A percentile compares a stretch with the other conserved stretches of the same genome.
phyloP scores from a whole-genome alignment of 2,113 vertebrate genomes.

The Paracanthobrama guichenoti region DNA sequence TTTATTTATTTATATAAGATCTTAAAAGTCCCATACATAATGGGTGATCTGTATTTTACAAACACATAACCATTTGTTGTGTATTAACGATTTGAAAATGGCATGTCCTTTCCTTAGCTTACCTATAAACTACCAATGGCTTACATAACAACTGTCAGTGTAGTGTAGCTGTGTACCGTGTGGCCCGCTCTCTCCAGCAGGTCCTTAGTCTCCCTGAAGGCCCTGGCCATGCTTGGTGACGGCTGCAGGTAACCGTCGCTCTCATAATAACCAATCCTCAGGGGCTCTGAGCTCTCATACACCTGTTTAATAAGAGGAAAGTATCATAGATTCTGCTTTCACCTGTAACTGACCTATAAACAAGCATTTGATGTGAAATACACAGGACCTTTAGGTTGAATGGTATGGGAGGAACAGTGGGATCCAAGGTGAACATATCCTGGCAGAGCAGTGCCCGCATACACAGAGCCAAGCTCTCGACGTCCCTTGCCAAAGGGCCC shows the following conservation, averaged over 20 bases:
- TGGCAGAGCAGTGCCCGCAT: conserved; percentile 86
- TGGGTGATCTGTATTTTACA: too few species aligned
- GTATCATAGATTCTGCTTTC: not conserved
- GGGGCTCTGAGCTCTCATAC: conserved; percentile 78
- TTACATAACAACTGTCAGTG: not conserved
- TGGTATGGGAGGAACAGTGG: conserved; percentile 83
- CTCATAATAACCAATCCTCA: conserved; percentile 88
- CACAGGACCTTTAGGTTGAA: conserved; percentile 78
- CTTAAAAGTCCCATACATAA: not conserved
- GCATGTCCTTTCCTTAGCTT: not conserved
- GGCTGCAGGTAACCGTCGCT: conserved; percentile 75
- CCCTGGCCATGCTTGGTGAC: conserved; percentile 83
- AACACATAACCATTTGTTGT: not conserved
- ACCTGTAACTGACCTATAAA: not conserved
- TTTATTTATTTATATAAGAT: too few species aligned
- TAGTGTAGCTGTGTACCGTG: conserved; percentile 71
- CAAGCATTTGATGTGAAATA: too few species aligned
- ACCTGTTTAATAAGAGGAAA: conserved; percentile 67
- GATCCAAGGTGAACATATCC: conserved; percentile 88
- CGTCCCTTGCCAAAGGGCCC: conserved; percentile 85
- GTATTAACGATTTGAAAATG: not conserved
- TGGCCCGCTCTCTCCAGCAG: conserved; percentile 88
- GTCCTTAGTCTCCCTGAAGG: conserved; percentile 79
- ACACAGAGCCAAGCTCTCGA: conserved; percentile 87
- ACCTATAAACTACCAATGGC: not conserved